Conservation (phyloP, 2,113 vertebrate genomes). For the Atrichornis clamosus region DNA sequence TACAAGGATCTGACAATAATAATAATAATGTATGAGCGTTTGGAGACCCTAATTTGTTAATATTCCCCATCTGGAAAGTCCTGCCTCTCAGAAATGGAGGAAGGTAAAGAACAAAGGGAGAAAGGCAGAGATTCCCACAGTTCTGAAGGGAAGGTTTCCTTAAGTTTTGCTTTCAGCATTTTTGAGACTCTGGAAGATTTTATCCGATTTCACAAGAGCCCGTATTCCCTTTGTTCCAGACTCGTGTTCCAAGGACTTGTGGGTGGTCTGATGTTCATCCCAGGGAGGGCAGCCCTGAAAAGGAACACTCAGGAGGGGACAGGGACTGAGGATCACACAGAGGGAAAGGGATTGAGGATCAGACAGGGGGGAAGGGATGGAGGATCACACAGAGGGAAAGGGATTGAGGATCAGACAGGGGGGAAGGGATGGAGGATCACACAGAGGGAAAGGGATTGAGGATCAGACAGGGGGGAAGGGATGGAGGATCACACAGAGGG, state of each 20-base stretch:
- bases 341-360: too few species aligned
- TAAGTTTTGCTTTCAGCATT: not conserved
- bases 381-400: too few species aligned
- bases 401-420: too few species aligned
- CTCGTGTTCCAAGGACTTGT: not conserved
- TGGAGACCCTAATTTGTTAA: not conserved
- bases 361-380: too few species aligned
- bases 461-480: too few species aligned
- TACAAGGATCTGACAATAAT: not conserved
- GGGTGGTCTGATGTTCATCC: not conserved
- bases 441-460: too few species aligned
- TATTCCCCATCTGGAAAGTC: not conserved
- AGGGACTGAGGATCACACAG: not conserved
- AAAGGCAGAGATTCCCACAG: not conserved
- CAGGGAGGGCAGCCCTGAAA: not conserved
- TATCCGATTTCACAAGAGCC: not conserved
- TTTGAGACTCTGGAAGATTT: not conserved
- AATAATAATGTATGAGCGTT: not conserved
- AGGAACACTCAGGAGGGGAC: not conserved
- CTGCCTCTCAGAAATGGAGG: not conserved
- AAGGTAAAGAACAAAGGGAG: not conserved
- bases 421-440: too few species aligned
- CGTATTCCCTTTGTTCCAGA: not conserved
- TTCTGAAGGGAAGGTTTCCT: not conserved
- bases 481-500: too few species aligned